A percentile compares a stretch with the other conserved stretches of the same genome.
Conservation (phyloP, 2,113 vertebrate genomes). For the Typhlomys cinereus region DNA sequence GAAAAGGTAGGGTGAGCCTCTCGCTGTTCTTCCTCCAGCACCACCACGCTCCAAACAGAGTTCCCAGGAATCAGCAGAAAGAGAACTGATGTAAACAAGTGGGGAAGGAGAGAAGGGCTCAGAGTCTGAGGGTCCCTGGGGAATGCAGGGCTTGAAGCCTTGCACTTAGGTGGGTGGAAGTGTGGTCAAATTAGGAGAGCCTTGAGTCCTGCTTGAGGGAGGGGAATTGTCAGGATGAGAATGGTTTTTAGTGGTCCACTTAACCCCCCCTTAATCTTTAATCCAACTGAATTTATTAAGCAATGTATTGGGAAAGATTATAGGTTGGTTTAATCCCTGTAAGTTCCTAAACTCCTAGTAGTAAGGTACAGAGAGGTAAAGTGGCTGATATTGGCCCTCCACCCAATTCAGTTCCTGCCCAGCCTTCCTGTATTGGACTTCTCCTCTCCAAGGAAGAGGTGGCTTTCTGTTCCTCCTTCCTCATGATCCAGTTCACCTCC, state of each 20-base stretch:
- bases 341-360: not conserved
- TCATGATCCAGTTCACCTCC: not conserved
- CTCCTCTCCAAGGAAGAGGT: not conserved
- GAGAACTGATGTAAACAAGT: not conserved
- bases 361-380: not conserved
- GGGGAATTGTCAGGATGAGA: not conserved
- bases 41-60: fast-evolving
- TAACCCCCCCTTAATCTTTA: not conserved
- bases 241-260: not conserved
- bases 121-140: not conserved
- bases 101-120: not conserved
- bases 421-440: not conserved
- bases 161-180: not conserved
- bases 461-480: not conserved
- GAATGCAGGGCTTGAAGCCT: not conserved
- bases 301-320: not conserved
- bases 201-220: too few species aligned
- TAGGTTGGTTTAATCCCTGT: not conserved
- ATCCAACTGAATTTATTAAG: constrained; percentile 56
- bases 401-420: not conserved
- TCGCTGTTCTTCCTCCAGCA: not conserved
- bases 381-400: fast-evolving
- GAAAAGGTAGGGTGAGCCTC: fast-evolving
- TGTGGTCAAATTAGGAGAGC: not conserved
- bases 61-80: not conserved